Conservation (phyloP, 2,113 vertebrate species). For the Tauraco erythrolophus region DNA sequence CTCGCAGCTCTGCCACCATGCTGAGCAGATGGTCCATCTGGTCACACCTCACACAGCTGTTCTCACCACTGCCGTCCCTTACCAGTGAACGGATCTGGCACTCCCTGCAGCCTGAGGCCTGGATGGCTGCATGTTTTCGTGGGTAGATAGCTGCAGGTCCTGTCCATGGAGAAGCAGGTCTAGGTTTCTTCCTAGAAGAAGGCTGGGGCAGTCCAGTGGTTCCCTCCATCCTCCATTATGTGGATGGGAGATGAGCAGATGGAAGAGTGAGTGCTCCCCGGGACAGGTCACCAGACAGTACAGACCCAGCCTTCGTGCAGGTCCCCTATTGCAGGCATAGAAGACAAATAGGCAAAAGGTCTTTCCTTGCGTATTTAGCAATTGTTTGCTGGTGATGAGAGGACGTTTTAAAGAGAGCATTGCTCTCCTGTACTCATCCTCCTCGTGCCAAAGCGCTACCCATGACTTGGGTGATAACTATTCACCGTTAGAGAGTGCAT, state of each 20-base stretch:
- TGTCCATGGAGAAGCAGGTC: not conserved
- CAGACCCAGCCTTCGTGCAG: not conserved
- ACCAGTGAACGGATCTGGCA: too few relatives aligned
- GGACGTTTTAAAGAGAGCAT: not conserved
- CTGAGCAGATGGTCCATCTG: too few relatives aligned
- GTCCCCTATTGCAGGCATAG: not conserved
- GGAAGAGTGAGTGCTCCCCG: not conserved
- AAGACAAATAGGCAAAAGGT: not conserved
- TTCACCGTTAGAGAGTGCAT: not conserved
- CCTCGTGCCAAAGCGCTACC: not conserved
- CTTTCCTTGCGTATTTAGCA: not conserved
- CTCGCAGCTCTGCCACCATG: too few relatives aligned
- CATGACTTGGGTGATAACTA: not conserved
- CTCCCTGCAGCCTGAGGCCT: too few relatives aligned
- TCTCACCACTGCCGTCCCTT: too few relatives aligned
- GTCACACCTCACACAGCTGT: too few relatives aligned
- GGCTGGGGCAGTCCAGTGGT: rapidly evolving
- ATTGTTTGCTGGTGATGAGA: not conserved
- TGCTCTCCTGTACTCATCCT: not conserved
- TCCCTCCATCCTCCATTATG: not conserved
- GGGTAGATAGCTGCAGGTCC: not conserved
- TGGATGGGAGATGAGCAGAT: not conserved
- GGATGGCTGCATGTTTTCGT: too few relatives aligned
- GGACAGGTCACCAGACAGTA: not conserved
- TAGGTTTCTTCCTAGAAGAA: not conserved